Conservation (phyloP, 2,113 vertebrate genomes). For the Nesogale talazaci region DNA sequence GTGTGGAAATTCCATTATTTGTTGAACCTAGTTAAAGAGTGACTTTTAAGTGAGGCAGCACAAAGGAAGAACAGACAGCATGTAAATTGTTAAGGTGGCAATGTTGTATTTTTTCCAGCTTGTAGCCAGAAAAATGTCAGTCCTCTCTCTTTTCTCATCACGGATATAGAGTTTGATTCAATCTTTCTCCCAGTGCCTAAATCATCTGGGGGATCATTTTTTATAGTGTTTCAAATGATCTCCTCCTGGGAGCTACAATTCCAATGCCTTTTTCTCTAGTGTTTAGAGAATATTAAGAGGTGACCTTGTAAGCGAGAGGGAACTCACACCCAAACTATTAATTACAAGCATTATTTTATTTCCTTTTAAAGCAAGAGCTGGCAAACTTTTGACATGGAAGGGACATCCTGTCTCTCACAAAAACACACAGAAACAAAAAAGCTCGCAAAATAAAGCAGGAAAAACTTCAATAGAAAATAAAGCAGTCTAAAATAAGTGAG, state of each 20-base stretch:
- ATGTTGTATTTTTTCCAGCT: conserved; percentile 24
- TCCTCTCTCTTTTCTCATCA: conserved; percentile 11
- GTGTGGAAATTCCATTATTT: background rate
- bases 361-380: background rate
- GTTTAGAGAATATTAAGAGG: background rate
- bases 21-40: conserved; percentile 41
- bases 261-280: background rate
- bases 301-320: background rate
- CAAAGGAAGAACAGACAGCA: background rate
- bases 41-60: background rate
- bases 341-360: background rate
- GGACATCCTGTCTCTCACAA: too few species aligned
- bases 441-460: too few species aligned
- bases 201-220: background rate
- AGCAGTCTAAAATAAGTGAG: too few species aligned
- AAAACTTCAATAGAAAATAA: too few species aligned
- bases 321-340: background rate
- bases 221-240: background rate
- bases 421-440: too few species aligned
- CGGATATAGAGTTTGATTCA: background rate
- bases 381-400: too few species aligned
- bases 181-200: background rate
- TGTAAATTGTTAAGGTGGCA: background rate
- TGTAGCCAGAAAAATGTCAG: conserved; percentile 1
- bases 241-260: background rate